These are phyloP conservation scores for Halcyon chelicuti DNA, from an alignment of 2,797 vertebrate species.

Conservation along the genomic window DNA sequence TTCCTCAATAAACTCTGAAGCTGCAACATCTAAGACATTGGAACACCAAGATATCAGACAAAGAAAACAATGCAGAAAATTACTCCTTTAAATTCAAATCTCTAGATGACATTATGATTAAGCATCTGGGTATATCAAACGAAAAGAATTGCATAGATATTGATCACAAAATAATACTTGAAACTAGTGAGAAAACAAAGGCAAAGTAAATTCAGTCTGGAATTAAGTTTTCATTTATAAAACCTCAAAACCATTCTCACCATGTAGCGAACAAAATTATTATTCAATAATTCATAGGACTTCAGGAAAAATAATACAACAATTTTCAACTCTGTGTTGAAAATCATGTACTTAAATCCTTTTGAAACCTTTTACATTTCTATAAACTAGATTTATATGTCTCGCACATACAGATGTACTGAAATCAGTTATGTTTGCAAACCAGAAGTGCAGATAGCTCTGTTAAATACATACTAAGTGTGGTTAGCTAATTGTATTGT, in stretches of 20 bases:
- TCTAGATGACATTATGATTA: neutral
- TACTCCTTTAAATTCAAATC: neutral
- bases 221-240: neutral
- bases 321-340: neutral
- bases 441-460: neutral
- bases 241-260: neutral
- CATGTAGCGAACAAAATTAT: neutral
- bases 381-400: neutral
- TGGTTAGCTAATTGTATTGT: neutral
- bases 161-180: neutral
- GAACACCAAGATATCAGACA: neutral
- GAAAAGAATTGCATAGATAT: neutral
- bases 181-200: neutral
- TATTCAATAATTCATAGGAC: neutral
- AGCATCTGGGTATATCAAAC: neutral
- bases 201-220: neutral
- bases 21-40: conserved; percentile 84
- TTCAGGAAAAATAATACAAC: neutral
- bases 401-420: neutral
- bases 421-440: neutral
- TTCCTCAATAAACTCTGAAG: conserved; percentile 86
- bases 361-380: neutral
- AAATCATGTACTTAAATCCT: neutral
- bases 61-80: neutral
- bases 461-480: neutral